Evolutionary conservation across 2,888 invertebrate genomes (phyloP), one percentile per base, ranked within the genome.

Genomic region (Platypus cylindrus): DNA sequence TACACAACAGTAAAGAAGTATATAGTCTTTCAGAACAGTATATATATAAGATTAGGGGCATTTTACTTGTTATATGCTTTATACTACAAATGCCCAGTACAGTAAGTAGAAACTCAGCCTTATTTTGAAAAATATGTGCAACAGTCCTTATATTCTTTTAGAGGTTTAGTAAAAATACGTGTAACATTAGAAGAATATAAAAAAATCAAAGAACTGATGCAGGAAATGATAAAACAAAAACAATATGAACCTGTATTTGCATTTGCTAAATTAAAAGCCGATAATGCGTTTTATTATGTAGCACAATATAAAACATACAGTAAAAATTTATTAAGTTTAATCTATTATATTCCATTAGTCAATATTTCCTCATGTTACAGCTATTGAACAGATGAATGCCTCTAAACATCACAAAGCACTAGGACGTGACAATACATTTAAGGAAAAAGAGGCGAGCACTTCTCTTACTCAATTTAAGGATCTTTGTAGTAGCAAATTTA

Each of bases 51-150:
- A 51, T 41, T 53, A 15, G 56, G 55, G 4, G 55, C 55, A 1
- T 39, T 59, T 25, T 58, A 55, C 45, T 34, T 55, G 17, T 30
- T 59, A 5, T 58, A 58, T 41, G 52, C 49, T 4, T 31, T 59
- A 13, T 59, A 55, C 43, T 56, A 54, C 35, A 57, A 56, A 37
- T 58, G 58, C 42, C 57, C 56, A 2, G 23, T 55, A 7, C 47
- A 44, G 56, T 56, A 46, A 50, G 48, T 47, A 22, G 2, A n/a
- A 9, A 23, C 15, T 23, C 20, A n/a, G n/a, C n/a, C n/a, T n/a
- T n/a, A n/a, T n/a, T n/a, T 5, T 29, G 9, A 8, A 22, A 7
- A 9, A 17, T 11, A 7, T 13, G 9, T n/a, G 18, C n/a, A 11
- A 25, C 12, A 25, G 5, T 13, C 5, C 20, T 26, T 20, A 12